A percentile compares a stretch with the other conserved stretches of the same genome.
Evolutionary conservation across 2,888 invertebrate genomes (phyloP).

Genomic region (Cylloceria caligata): DNA sequence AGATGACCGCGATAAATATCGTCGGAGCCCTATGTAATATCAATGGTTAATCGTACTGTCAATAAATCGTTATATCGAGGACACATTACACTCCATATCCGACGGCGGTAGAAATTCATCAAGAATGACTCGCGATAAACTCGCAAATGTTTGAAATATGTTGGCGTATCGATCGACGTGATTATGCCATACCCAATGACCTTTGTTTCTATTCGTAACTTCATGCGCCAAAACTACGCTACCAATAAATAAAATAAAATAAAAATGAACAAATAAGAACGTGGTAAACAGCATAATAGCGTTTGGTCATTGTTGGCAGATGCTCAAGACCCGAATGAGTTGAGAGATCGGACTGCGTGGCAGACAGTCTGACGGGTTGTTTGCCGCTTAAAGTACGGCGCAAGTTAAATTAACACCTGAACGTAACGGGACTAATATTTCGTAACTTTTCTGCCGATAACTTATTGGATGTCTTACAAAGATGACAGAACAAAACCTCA

Average conservation of each 20-base stretch:
- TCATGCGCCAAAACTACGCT: background rate
- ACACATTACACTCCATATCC: conserved; percentile 11
- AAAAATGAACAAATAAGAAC: background rate
- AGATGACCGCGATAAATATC: conserved; percentile 14
- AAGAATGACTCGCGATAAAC: background rate
- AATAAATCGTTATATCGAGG: conserved; percentile 44
- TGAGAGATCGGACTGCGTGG: conserved; percentile 32
- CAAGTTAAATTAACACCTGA: conserved; percentile 56
- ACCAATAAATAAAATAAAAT: background rate
- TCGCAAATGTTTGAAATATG: background rate
- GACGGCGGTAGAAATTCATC: conserved; percentile 19
- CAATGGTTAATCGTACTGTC: background rate
- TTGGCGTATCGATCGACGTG: background rate
- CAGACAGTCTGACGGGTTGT: conserved; percentile 31
- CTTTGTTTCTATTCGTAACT: conserved; percentile 20
- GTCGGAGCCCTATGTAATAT: background rate
- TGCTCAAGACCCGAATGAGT: conserved; percentile 38
- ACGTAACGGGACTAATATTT: conserved; percentile 51
- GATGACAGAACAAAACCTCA: no score
- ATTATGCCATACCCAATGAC: conserved; percentile 2
- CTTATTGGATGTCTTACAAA: conserved; percentile 24
- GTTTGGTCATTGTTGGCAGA: conserved; percentile 24
- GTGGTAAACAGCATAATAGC: conserved; percentile 2
- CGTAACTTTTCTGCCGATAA: conserved; percentile 37
- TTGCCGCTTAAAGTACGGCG: conserved; percentile 31